Conservation (phyloP, 2,113 vertebrate genomes). For the Pedionomus torquatus region DNA sequence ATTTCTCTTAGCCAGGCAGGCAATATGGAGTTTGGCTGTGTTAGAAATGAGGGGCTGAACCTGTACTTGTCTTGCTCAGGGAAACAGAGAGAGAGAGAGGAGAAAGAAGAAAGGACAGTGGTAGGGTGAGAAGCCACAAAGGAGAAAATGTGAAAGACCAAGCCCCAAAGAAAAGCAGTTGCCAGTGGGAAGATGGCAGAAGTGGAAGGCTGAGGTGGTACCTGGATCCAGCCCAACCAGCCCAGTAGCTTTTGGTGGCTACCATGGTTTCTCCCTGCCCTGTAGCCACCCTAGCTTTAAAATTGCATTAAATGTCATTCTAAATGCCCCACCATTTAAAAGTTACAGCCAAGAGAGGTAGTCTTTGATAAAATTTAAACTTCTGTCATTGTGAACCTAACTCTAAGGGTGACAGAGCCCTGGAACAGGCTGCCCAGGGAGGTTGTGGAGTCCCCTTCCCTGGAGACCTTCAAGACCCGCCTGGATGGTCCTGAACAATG, state of each 20-base stretch:
- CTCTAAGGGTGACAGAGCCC: no score
- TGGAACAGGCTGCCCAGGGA: no score
- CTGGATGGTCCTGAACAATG: no score
- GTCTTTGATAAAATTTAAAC: background rate
- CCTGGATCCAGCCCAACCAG: background rate
- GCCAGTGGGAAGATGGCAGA: background rate
- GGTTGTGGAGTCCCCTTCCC: no score
- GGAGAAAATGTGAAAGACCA: rapidly evolving
- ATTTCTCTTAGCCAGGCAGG: background rate
- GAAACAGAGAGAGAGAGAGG: background rate
- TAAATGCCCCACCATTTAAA: background rate
- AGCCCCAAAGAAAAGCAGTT: background rate
- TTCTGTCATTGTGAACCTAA: background rate
- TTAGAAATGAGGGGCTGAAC: background rate
- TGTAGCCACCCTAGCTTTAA: background rate
- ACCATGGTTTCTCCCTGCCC: background rate
- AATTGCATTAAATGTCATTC: background rate
- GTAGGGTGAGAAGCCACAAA: background rate
- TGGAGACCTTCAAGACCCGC: no score
- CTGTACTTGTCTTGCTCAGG: background rate
- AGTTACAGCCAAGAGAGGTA: background rate
- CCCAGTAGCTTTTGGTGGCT: background rate
- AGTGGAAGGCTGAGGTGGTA: background rate
- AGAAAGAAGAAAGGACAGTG: background rate
- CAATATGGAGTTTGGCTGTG: background rate